Evolutionary conservation across 2,888 invertebrate genomes (phyloP).

Genomic region (Clitarchus hookeri): DNA sequence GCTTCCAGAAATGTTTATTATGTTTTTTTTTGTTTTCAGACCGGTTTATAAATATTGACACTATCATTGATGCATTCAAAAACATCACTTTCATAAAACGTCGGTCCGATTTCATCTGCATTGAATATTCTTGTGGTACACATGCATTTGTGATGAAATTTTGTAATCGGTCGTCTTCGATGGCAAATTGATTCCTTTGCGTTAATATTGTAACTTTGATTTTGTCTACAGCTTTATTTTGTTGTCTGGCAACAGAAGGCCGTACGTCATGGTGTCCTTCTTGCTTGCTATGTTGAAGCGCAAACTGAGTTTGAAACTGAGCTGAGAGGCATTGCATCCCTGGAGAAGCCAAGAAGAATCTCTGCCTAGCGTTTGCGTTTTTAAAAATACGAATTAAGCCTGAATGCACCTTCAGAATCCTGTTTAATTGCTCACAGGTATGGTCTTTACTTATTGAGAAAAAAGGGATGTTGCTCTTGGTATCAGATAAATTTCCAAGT

Average conservation of each 20-base stretch:
- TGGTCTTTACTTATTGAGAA: neutral
- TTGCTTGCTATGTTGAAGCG: neutral
- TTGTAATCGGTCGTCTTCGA: neutral
- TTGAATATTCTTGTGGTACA: neutral
- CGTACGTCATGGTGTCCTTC: neutral
- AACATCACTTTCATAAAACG: neutral
- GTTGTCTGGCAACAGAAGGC: neutral
- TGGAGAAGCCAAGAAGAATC: conserved; percentile 10
- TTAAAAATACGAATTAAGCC: neutral
- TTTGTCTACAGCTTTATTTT: neutral
- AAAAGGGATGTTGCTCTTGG: neutral
- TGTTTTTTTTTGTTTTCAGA: neutral
- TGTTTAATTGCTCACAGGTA: neutral
- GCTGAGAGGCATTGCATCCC: neutral
- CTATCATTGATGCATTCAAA: neutral
- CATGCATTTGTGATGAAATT: neutral
- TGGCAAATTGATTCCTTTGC: neutral
- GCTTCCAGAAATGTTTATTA: no score
- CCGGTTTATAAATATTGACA: neutral
- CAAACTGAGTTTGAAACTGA: no score
- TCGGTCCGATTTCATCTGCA: neutral
- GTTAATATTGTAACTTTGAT: neutral
- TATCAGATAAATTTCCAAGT: neutral
- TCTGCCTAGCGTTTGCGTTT: neutral
- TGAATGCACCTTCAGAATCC: neutral